Conservation (phyloP, 1,140 invertebrate species). For the Drosophila orosa region DNA sequence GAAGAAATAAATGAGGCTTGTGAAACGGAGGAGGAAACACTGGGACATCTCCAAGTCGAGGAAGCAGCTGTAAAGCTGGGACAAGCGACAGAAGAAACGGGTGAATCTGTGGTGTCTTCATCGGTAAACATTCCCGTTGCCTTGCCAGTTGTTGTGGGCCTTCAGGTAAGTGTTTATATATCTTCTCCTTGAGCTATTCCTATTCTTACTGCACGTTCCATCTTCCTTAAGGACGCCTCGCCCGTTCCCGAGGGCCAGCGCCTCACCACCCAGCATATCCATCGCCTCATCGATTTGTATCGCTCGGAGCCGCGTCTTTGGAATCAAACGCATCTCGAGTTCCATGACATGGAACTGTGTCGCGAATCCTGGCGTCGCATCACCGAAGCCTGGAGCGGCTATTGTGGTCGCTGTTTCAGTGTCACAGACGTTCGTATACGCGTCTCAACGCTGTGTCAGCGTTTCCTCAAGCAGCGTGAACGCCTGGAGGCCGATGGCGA, state of each 20-base stretch:
- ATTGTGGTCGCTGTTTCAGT: conserved; percentile 60
- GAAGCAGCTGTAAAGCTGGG: background rate
- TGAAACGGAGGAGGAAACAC: background rate
- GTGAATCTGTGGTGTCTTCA: conserved; percentile 1
- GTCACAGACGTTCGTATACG: conserved; percentile 68
- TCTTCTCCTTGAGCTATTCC: background rate
- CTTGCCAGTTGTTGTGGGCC: background rate
- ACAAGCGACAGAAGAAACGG: background rate
- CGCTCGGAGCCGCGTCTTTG: conserved; percentile 58
- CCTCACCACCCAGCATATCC: conserved; percentile 54
- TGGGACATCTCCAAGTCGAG: background rate
- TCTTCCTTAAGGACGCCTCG: conserved; percentile 10
- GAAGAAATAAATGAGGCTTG: background rate
- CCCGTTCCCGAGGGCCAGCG: conserved; percentile 41
- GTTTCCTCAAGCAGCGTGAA: conserved; percentile 70
- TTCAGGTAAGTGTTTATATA: background rate
- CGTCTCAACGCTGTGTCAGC: conserved; percentile 68
- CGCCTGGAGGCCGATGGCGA: conserved; percentile 67
- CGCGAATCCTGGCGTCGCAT: conserved; percentile 66
- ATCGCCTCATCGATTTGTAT: conserved; percentile 69
- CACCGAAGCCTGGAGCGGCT: conserved; percentile 53
- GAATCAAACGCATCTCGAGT: conserved; percentile 66
- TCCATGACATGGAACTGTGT: conserved; percentile 55
- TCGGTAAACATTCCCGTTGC: conserved; percentile 5
- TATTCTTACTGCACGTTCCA: background rate